These are phyloP conservation scores for Pandemis corylana DNA, from an alignment of 2,888 invertebrate species.

Conservation along the genomic window DNA sequence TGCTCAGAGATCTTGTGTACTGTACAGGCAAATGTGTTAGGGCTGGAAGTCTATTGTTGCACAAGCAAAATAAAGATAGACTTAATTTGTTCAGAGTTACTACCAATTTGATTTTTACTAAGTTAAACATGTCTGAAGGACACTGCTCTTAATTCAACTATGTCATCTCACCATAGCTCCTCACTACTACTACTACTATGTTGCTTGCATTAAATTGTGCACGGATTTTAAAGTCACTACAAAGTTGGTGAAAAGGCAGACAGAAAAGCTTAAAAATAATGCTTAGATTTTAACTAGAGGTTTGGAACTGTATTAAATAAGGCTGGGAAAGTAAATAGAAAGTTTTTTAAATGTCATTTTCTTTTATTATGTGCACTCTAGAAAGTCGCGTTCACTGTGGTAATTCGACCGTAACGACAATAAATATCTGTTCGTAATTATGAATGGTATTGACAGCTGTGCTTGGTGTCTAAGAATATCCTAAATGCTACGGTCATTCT, in stretches of 20 bases:
- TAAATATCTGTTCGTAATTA: constrained; percentile 12
- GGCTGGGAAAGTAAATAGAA: constrained; percentile 45
- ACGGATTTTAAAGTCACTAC: constrained; percentile 50
- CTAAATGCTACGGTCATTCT: constrained; percentile 17
- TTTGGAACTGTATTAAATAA: constrained; percentile 50
- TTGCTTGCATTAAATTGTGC: constrained; percentile 73
- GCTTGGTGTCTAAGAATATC: constrained; percentile 23
- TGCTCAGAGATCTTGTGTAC: background rate
- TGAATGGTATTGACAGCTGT: constrained; percentile 5
- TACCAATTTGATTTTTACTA: background rate
- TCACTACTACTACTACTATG: constrained; percentile 67
- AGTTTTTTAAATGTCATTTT: constrained; percentile 25
- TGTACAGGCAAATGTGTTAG: background rate
- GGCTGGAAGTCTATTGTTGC: background rate
- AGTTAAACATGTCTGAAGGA: background rate
- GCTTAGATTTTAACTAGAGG: constrained; percentile 47
- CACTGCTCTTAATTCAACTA: constrained; percentile 63
- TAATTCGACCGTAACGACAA: constrained; percentile 24
- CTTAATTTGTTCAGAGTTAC: background rate
- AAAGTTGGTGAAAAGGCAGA: constrained; percentile 51
- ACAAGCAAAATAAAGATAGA: too few species aligned
- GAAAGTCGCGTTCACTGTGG: constrained; percentile 13
- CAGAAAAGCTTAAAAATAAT: constrained; percentile 51
- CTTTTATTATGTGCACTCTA: constrained; percentile 15
- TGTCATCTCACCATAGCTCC: constrained; percentile 59